Conservation (phyloP, 2,797 vertebrate genomes). For the Paedocypris micromegethes region DNA sequence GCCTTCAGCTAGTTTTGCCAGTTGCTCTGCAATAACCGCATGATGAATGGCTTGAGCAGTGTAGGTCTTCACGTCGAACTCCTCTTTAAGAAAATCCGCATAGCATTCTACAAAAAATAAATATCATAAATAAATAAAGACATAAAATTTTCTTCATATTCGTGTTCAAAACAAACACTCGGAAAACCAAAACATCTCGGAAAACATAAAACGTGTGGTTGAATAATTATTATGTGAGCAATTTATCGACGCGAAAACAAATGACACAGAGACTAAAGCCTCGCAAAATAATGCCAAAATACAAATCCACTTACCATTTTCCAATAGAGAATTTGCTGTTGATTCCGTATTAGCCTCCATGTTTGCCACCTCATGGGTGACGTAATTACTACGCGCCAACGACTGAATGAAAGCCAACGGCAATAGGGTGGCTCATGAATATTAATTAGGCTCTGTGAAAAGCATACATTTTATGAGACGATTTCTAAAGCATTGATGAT, state of each 20-base stretch:
- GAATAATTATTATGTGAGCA: background rate
- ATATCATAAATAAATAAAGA: background rate
- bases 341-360: constrained; percentile 74
- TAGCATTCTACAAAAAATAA: constrained; percentile 76
- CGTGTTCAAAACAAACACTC: constrained; percentile 1
- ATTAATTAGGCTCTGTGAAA: background rate
- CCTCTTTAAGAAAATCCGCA: constrained; percentile 79
- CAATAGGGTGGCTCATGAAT: background rate
- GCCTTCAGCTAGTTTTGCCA: constrained; percentile 90
- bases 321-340: constrained; percentile 58
- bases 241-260: background rate
- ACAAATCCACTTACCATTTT: constrained; percentile 58
- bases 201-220: too few species aligned
- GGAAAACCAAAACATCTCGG: background rate
- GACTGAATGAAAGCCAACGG: background rate
- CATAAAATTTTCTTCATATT: background rate
- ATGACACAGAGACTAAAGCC: background rate
- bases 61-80: constrained; percentile 90
- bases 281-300: too few species aligned
- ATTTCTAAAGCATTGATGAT: too few species aligned
- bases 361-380: constrained; percentile 65
- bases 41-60: constrained; percentile 91
- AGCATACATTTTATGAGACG: too few species aligned
- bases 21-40: constrained; percentile 88
- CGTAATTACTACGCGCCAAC: constrained; percentile 46